Evolutionary conservation across 2,888 invertebrate genomes (phyloP), one percentile per base, ranked within the genome.

Genomic region (Drosophila neoperkinsi): DNA sequence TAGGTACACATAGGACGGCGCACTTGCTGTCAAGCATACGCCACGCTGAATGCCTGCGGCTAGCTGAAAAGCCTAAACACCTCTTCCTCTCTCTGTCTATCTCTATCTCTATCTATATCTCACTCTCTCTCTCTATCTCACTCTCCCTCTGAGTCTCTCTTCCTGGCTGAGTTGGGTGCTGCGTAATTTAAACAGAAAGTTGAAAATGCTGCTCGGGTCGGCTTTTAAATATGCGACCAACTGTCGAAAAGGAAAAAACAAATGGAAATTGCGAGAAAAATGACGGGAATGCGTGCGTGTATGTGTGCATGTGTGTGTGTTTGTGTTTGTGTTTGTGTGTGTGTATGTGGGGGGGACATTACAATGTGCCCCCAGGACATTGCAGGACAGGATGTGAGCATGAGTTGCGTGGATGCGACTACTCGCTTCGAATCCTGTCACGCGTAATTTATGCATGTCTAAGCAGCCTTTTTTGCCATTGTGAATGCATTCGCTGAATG

Each of bases 1-100:
- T 38, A 21, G 33, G 46, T 58, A 67, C 50, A 57, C 38, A 36
- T 43, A 53, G 80, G 56, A 64, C 28, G 57, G 59, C 74, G 67
- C 76, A 87, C 90, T 85, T 84, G 79, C 74, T 84, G 81, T 85
- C 82, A 77, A 87, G 85, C 84, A 81, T 87, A 79, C 84, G 90
- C 71, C 71, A 56, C 51, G 84, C 76, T 77, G 81, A 74, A 73
- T 79, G 77, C 80, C 73, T 88, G 88, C 74, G 88, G 90, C 84
- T 85, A 72, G 58, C 58, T 67, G 55, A 36, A 56, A 34, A 62
- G 10, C 46, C 36, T 36, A 41, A 33, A 53, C 36, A 36, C 36
- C 30, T 11, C 51, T 30, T n/a, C 13, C 30, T 7, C n/a, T 18
- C 30, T 28, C 25, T 28, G 2, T 28, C 21, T 5, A 9, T 33